phyloP scores from a whole-genome alignment of 2,113 vertebrate genomes.

The human region GRCh38 chr11:126935501-126936000 shows the following conservation, averaged over 20 bases:
- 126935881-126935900: background rate
- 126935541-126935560: background rate
- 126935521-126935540: background rate
- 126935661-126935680: slow-evolving; percentile 1
- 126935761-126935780: background rate
- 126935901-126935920: background rate
- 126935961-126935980: background rate
- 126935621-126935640: background rate
- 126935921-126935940: background rate
- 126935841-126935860: background rate
- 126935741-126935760: background rate
- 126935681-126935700: background rate
- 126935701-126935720: background rate
- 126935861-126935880: background rate
- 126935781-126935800: background rate
- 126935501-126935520: background rate
- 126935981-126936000: too few species aligned
- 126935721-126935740: background rate
- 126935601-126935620: background rate
- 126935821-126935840: background rate
- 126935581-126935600: background rate
- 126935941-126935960: too few species aligned
- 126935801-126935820: background rate
- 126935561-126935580: background rate
- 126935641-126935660: background rate